Percentiles rank a stretch among this genome's conserved stretches.
Conservation (phyloP, 2,113 vertebrate species). For the Rafetus swinhoei region DNA sequence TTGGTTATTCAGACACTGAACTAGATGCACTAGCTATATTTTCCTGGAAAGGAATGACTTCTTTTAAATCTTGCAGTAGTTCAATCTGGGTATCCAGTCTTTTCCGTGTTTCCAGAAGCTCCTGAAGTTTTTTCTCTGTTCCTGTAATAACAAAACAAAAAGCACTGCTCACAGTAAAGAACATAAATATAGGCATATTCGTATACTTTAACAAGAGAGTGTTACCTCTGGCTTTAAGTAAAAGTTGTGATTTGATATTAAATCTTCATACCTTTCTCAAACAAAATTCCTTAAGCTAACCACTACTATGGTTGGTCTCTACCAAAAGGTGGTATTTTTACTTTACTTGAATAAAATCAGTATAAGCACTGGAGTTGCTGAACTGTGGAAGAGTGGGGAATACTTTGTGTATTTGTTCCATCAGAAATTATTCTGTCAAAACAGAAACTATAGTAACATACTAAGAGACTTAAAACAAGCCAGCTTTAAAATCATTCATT, state of each 20-base stretch:
- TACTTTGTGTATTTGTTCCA: background rate
- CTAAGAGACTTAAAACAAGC: background rate
- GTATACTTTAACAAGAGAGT: too few relatives aligned
- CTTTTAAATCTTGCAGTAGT: slow-evolving; percentile 67
- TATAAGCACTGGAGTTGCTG: rapidly evolving
- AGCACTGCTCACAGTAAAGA: background rate
- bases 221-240: too few relatives aligned
- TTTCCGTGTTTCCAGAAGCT: slow-evolving; percentile 61
- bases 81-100: slow-evolving; percentile 68
- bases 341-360: rapidly evolving
- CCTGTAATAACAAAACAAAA: slow-evolving; percentile 49
- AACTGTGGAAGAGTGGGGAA: background rate
- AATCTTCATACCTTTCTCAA: background rate
- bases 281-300: background rate
- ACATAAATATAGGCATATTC: background rate
- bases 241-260: background rate
- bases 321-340: background rate
- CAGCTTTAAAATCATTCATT: background rate
- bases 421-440: background rate
- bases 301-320: rapidly evolving
- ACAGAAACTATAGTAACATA: background rate
- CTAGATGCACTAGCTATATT: slow-evolving; percentile 41
- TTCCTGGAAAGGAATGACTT: slow-evolving; percentile 24
- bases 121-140: slow-evolving; percentile 66
- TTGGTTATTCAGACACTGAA: slow-evolving; percentile 15